These are phyloP conservation scores for Eretmochelys imbricata DNA, from an alignment of 2,113 vertebrate genomes.

Conservation along the genomic window DNA sequence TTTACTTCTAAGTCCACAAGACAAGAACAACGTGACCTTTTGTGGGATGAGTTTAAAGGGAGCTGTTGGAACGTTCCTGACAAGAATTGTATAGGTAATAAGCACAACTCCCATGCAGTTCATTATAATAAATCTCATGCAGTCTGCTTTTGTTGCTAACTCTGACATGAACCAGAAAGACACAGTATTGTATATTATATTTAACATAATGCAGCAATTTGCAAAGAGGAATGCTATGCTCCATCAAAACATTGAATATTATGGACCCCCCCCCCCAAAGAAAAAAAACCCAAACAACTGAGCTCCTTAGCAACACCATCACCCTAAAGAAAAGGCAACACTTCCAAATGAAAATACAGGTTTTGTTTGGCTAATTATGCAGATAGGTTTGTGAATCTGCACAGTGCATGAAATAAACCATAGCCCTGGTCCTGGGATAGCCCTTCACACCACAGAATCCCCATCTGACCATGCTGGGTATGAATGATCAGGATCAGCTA, in stretches of 20 bases:
- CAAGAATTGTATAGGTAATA: neutral
- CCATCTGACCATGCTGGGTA: rapidly evolving
- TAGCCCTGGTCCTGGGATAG: too few relatives aligned
- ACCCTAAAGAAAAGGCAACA: neutral
- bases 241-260: neutral
- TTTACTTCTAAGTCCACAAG: neutral
- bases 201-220: neutral
- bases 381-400: neutral
- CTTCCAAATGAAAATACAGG: neutral
- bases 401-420: neutral
- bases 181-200: neutral
- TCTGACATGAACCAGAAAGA: neutral
- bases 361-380: neutral
- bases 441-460: neutral
- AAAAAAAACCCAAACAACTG: neutral
- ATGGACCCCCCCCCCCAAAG: neutral
- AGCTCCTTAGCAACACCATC: neutral
- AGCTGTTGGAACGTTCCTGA: neutral
- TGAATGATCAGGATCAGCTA: neutral
- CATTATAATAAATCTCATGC: neutral
- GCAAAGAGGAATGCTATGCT: neutral
- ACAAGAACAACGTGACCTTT: neutral
- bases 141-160: neutral
- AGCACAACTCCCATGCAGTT: neutral
- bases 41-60: neutral